Percentiles rank a stretch among this genome's conserved stretches.
phyloP scores from a whole-genome alignment of 2,797 vertebrate genomes.

The Tapera naevia region DNA sequence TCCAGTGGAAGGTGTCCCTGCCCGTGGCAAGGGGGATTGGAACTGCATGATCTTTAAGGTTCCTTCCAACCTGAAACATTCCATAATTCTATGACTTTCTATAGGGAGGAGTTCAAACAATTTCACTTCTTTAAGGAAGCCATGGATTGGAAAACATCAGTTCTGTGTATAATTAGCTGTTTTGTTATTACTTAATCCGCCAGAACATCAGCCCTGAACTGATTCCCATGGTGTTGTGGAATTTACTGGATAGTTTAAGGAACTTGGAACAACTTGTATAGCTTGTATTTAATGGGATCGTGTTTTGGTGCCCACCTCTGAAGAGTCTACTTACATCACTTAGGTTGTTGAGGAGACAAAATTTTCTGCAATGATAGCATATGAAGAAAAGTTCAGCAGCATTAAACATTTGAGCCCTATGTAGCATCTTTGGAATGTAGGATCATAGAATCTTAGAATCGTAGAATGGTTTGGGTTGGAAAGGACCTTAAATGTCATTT shows the following conservation, averaged over 20 bases:
- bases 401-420: neutral
- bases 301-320: neutral
- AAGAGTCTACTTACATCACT: neutral
- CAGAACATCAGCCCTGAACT: neutral
- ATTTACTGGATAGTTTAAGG: neutral
- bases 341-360: neutral
- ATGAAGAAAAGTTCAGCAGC: neutral
- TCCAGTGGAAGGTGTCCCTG: too few relatives aligned
- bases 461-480: too few relatives aligned
- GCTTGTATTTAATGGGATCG: neutral
- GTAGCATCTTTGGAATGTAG: neutral
- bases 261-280: neutral
- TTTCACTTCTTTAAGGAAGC: neutral
- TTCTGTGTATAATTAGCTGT: neutral
- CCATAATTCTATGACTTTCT: neutral
- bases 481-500: too few relatives aligned
- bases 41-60: too few relatives aligned
- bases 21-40: too few relatives aligned
- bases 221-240: neutral
- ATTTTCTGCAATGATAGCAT: neutral
- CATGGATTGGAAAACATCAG: neutral
- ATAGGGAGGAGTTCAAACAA: neutral
- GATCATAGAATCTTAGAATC: too few relatives aligned
- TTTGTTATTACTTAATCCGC: neutral
- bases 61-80: too few relatives aligned